Evolutionary conservation across 2,888 invertebrate species (phyloP).

Genomic region (Sepioteuthis lessoniana): DNA sequence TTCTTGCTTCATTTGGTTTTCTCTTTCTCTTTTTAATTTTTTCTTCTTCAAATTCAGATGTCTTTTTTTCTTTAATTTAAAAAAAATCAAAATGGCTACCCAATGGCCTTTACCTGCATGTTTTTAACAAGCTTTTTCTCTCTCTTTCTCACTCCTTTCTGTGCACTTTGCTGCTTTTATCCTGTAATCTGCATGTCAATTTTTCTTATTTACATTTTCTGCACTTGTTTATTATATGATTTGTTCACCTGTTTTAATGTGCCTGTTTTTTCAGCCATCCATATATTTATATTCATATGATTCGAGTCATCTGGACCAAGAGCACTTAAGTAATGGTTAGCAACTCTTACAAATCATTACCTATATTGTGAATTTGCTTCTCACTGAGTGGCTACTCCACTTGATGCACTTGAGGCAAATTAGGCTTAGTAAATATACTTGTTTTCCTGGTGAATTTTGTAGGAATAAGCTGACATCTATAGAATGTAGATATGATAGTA

Average conservation of each 20-base stretch:
- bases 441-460: too few relatives aligned
- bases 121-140: background rate
- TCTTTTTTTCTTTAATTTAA: background rate
- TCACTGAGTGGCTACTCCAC: too few relatives aligned
- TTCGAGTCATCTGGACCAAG: too few relatives aligned
- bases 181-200: background rate
- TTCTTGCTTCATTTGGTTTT: slow-evolving; percentile 52
- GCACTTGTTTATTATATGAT: background rate
- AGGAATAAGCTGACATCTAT: too few relatives aligned
- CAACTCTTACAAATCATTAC: too few relatives aligned
- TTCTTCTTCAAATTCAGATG: background rate
- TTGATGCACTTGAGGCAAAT: too few relatives aligned
- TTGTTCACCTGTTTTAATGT: background rate
- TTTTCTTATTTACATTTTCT: background rate
- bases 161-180: background rate
- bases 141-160: background rate
- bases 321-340: too few relatives aligned
- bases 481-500: too few relatives aligned
- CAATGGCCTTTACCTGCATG: background rate
- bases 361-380: too few relatives aligned
- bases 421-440: too few relatives aligned
- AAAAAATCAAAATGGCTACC: background rate
- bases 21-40: background rate
- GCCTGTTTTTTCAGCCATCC: slow-evolving; percentile 25
- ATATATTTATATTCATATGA: background rate